Evolutionary conservation across 2,888 invertebrate species (phyloP).

Genomic region (Miltochrista miniata): DNA sequence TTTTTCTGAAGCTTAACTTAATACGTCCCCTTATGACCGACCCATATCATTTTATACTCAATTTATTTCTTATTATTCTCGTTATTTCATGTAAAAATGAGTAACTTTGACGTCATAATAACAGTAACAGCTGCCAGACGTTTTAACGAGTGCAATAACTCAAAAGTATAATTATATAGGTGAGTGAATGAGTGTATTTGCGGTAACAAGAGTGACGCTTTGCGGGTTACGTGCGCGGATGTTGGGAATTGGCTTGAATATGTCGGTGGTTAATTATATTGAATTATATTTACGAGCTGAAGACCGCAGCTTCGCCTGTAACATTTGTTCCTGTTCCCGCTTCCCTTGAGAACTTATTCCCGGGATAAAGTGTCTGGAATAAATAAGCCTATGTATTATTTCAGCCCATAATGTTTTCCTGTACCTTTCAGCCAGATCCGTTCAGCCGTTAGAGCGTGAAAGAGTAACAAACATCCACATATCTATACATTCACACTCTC

Average conservation of each 20-base stretch:
- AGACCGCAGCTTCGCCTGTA: too few relatives aligned
- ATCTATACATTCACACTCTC: too few relatives aligned
- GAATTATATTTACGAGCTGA: too few relatives aligned
- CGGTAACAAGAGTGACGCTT: conserved; percentile 15
- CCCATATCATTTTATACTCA: conserved; percentile 15
- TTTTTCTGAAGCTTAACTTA: conserved; percentile 7
- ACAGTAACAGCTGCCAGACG: conserved; percentile 37
- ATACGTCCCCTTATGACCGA: not conserved
- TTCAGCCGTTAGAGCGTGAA: too few relatives aligned
- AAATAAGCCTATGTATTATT: too few relatives aligned
- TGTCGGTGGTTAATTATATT: too few relatives aligned
- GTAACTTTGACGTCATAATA: conserved; percentile 33
- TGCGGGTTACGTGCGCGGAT: not conserved
- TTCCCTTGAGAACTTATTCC: too few relatives aligned
- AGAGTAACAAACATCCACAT: too few relatives aligned
- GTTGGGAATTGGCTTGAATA: conserved; percentile 6
- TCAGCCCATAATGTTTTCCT: too few relatives aligned
- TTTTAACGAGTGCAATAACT: conserved; percentile 35
- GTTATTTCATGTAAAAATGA: conserved; percentile 24
- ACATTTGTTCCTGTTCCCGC: too few relatives aligned
- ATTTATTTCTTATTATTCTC: conserved; percentile 1
- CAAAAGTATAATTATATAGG: conserved; percentile 38
- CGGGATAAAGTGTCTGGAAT: too few relatives aligned
- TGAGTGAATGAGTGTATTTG: conserved; percentile 18
- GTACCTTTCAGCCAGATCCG: too few relatives aligned